Percentiles rank a stretch among this genome's conserved stretches.
Conservation (phyloP, 2,113 vertebrate genomes). For the Tachycineta bicolor region DNA sequence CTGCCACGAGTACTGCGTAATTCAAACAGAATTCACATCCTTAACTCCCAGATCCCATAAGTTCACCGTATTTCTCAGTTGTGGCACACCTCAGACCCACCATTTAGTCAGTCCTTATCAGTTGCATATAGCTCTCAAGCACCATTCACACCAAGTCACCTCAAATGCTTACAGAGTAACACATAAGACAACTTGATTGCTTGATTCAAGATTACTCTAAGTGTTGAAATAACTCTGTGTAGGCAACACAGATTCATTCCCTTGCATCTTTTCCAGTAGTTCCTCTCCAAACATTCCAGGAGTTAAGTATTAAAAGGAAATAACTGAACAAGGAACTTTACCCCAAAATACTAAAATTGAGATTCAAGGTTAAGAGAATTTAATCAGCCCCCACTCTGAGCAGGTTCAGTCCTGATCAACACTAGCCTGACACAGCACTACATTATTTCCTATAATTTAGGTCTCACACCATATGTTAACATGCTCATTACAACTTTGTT, state of each 20-base stretch:
- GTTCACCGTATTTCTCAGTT: background rate
- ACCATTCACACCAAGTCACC: background rate
- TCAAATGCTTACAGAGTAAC: background rate
- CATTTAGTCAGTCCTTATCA: background rate
- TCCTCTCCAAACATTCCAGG: background rate
- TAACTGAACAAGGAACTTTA: background rate
- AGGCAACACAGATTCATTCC: background rate
- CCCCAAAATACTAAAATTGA: background rate
- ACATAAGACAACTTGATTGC: background rate
- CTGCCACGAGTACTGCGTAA: background rate
- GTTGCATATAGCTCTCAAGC: background rate
- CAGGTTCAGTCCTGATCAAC: background rate
- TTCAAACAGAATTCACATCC: background rate
- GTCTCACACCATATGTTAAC: background rate
- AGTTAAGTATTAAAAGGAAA: background rate
- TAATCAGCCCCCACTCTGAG: background rate
- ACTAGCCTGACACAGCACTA: background rate
- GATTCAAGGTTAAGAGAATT: background rate
- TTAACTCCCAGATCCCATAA: background rate
- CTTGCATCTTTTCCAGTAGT: background rate
- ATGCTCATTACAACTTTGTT: slow-evolving; percentile 16
- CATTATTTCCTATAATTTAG: background rate
- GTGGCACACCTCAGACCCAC: background rate
- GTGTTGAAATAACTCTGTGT: background rate
- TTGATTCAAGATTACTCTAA: background rate